phyloP scores from a whole-genome alignment of 2,797 vertebrate species.

The Acomys russatus region DNA sequence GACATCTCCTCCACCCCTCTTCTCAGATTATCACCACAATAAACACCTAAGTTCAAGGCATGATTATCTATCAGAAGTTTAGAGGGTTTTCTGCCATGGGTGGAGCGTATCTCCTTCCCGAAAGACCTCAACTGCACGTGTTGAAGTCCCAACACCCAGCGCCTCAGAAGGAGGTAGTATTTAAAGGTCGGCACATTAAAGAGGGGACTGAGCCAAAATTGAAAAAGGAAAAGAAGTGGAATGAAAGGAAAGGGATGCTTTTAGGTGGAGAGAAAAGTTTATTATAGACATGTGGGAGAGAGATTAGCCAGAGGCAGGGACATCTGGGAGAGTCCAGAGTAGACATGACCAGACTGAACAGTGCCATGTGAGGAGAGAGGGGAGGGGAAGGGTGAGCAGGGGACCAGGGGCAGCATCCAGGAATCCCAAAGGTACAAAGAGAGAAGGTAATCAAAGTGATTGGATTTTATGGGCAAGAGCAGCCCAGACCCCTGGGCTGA shows the following conservation, averaged over 20 bases:
- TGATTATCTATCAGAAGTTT: neutral
- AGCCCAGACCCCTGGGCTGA: neutral
- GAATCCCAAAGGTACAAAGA: neutral
- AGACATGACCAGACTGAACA: neutral
- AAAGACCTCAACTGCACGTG: too few relatives aligned
- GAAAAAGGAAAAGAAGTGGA: neutral
- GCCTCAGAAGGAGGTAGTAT: neutral
- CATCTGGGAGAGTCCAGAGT: neutral
- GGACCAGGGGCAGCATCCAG: neutral
- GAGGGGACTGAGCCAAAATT: neutral
- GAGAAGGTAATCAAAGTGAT: neutral
- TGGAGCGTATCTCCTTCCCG: neutral
- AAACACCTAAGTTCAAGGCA: neutral
- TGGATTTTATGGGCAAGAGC: neutral
- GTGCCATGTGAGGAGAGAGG: neutral
- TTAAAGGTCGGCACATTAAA: neutral
- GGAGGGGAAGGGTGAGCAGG: neutral
- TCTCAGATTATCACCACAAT: neutral
- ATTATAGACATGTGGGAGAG: neutral
- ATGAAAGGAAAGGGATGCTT: neutral
- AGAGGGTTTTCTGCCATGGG: neutral
- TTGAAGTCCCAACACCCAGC: neutral
- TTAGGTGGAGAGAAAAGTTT: neutral
- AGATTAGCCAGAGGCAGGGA: neutral
- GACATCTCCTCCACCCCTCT: neutral